Evolutionary conservation across 2,888 invertebrate genomes (phyloP).

Genomic region (Drepana falcataria): DNA sequence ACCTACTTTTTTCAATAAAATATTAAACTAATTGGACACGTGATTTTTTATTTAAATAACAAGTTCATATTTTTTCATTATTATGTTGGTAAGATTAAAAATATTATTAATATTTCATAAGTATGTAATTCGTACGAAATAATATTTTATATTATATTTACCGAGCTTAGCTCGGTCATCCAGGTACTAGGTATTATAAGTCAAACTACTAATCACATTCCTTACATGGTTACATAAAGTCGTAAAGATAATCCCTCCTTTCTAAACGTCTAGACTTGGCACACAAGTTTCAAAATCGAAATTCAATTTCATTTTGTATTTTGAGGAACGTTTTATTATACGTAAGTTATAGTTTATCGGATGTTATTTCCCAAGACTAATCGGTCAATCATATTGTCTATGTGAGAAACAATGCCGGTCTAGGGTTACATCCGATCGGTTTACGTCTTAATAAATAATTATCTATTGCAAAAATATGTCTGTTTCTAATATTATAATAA

Average conservation of each 20-base stretch:
- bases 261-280: conserved; percentile 2
- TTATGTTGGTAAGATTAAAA: too few species aligned
- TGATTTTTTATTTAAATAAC: too few species aligned
- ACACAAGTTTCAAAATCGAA: background rate
- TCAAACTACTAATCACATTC: background rate
- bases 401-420: background rate
- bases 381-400: conserved; percentile 4
- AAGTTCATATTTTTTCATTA: too few species aligned
- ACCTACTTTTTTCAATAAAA: too few species aligned
- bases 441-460: too few species aligned
- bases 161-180: too few species aligned
- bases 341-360: background rate
- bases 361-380: background rate
- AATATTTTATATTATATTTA: too few species aligned
- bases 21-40: too few species aligned
- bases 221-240: conserved; percentile 1
- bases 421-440: background rate
- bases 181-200: background rate
- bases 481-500: too few species aligned
- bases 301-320: conserved; percentile 1
- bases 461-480: too few species aligned
- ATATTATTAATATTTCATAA: too few species aligned
- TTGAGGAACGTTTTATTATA: background rate
- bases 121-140: too few species aligned
- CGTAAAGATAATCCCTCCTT: background rate